Evolutionary conservation across 2,888 invertebrate genomes (phyloP), one percentile per base, ranked within the genome.

Genomic region (Lordiphosa fenestrarum): DNA sequence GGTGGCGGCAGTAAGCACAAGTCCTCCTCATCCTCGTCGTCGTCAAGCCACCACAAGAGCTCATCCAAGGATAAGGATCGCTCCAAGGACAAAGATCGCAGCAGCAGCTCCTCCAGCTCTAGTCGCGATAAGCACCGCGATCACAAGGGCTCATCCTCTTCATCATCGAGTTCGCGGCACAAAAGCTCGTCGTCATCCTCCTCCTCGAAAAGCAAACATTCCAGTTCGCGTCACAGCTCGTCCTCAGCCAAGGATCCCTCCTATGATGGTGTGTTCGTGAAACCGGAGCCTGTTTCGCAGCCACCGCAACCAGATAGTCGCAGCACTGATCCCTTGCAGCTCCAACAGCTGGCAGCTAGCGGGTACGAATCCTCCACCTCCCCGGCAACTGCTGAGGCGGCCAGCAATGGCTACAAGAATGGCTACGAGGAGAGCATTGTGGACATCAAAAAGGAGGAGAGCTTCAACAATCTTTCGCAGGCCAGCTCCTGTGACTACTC

Each of bases 401-500:
- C 60, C 25, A 46, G 71, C 38, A 83, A 77, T 57, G 80, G 74
- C 42, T 73, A 70, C 12, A 86, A 86, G 23, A 84, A 86, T 46
- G 86, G 85, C 19, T 82, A 71, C 53, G 82, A 86, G 46, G 80
- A 72, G 33, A 75, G 80, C 13, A 67, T 76, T 88, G 86, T 90
- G 85, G 42, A 81, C n/a, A 63, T 85, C 88, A 90, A 86, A 84
- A 86, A 66, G 87, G 90, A 75, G 23, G 75, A 82, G 6, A 69
- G 55, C 58, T 67, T 88, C 71, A 91, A 66, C 51, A 52, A 90
- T 90, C 90, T 89, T 84, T 93, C 90, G 81, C 92, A 88, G 63
- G 92, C 91, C n/a, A 94, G 94, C 66, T 94, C 93, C 46, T 94
- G 94, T 88, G 94, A 94, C 86, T 94, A 94, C 86, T 94, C 92